Percentiles rank a stretch among this genome's conserved stretches.
These are phyloP conservation scores for Silurus lanzhouensis DNA, from an alignment of 2,797 vertebrate species.

Conservation along the genomic window DNA sequence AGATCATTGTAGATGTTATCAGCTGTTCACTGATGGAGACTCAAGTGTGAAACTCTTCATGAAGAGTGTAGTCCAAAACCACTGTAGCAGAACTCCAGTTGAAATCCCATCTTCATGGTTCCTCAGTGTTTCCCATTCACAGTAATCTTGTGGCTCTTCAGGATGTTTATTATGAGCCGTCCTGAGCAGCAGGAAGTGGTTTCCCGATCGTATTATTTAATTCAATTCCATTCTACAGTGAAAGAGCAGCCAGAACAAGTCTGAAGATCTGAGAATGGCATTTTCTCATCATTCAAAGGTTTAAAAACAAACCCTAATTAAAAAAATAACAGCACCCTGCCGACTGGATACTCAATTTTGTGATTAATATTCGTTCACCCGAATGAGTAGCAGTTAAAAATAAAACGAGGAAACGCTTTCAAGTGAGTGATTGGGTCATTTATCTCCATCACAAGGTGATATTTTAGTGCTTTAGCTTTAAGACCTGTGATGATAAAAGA, in stretches of 20 bases:
- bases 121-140: too few species aligned
- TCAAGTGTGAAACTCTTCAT: too few species aligned
- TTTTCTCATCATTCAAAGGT: constrained; percentile 26
- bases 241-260: background rate
- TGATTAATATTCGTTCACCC: constrained; percentile 69
- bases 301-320: constrained; percentile 60
- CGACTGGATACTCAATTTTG: constrained; percentile 35
- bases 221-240: background rate
- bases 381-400: constrained; percentile 66
- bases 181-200: too few species aligned
- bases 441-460: constrained; percentile 68
- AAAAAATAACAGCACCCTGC: constrained; percentile 4
- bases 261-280: background rate
- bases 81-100: too few species aligned
- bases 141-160: too few species aligned
- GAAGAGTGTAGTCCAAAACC: too few species aligned
- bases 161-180: too few species aligned
- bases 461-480: constrained; percentile 61
- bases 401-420: constrained; percentile 69
- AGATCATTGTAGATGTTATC: too few species aligned
- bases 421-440: constrained; percentile 72
- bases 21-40: too few species aligned
- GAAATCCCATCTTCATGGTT: too few species aligned
- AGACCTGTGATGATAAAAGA: constrained; percentile 64
- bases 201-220: too few species aligned